Evolutionary conservation across 2,888 invertebrate species (phyloP), one percentile per base, ranked within the genome.

Genomic region (Patella ulyssiponensis): DNA sequence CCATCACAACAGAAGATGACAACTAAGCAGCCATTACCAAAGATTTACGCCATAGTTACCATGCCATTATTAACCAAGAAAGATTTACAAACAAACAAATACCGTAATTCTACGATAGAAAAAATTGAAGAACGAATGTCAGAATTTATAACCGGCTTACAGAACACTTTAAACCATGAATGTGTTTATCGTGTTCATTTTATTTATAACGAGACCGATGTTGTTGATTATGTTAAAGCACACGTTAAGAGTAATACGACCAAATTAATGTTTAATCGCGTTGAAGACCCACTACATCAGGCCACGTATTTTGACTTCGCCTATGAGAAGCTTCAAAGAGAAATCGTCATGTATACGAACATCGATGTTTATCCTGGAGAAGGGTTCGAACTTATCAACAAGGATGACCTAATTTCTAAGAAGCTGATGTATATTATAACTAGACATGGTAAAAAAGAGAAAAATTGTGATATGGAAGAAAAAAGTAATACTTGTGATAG

Each of bases 401-500:
- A 51, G 20, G 53, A 58, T 17, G n/a, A 20, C 12, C 58, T 77
- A 0, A 64, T 27, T 52, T 44, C 53, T 14, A 52, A 73, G n/a
- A 72, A 64, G 52, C 12, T 73, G 33, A 72, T 77, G 69, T 77
- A 77, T 53, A 73, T 69, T 20, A 27, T 77, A 15, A 77, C 73
- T 1, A 54, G 77, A 23, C 77, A 77, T 44, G 77, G 77, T 4
- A 33, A 64, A 52, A 14, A 52, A 5, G 77, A 77, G 52, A 72
- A 15, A 7, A 20, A 52, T 7, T 77, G 77, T 69, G 73, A 77
- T 69, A 77, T 77, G 77, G 11, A 15, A 15, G 5, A 33, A 33
- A 64, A 33, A 12, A 20, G 11, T 9, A 64, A 3, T 7, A 64
- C 20, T 2, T 64, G 64, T 64, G 77, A 56, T 11, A 51, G 64